Evolutionary conservation across 2,888 invertebrate genomes (phyloP), one percentile per base, ranked within the genome.

Genomic region (Neocrepidodera transversa): DNA sequence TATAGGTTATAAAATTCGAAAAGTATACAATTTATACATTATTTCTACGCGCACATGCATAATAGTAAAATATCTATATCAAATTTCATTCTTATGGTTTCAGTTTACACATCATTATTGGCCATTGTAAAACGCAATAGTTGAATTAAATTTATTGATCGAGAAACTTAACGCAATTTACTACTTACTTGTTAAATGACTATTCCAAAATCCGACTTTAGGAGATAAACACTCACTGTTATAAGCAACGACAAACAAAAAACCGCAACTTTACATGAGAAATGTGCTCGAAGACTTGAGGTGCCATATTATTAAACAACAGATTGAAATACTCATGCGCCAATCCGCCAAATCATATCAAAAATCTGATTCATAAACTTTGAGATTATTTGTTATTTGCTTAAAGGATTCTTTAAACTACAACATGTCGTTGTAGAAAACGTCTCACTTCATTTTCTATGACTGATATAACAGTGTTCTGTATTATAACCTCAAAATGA

Each of bases 271-370:
- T 66, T 66, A 66, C 66, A 67, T 60, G 52, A 68, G 60, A 70
- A 68, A 68, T 65, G 67, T 66, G 68, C 60, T 58, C 58, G 63
- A 20, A 56, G 10, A 52, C 52, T 61, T 57, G 59, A 55, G 62
- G 65, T 67, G 67, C 68, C 70, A 70, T 60, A 50, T 49, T 69
- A 68, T 68, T 69, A 67, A 64, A 63, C 64, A 67, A 66, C 57
- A 54, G 52, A 36, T 47, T 26, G 11, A 18, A 56, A 43, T 16
- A 38, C 36, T 28, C 63, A 63, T 60, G 63, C 63, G 65, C 60
- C 38, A 42, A 48, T 45, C 49, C 49, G 53, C 49, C 50, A 58
- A 58, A 62, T 52, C 51, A 28, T 26, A 49, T 36, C 20, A 49
- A 35, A 49, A 49, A 49, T 36, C 49, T 32, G n/a, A n/a, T n/a